Evolutionary conservation across 2,888 invertebrate genomes (phyloP).

Genomic region (Epistrophe grossulariae): DNA sequence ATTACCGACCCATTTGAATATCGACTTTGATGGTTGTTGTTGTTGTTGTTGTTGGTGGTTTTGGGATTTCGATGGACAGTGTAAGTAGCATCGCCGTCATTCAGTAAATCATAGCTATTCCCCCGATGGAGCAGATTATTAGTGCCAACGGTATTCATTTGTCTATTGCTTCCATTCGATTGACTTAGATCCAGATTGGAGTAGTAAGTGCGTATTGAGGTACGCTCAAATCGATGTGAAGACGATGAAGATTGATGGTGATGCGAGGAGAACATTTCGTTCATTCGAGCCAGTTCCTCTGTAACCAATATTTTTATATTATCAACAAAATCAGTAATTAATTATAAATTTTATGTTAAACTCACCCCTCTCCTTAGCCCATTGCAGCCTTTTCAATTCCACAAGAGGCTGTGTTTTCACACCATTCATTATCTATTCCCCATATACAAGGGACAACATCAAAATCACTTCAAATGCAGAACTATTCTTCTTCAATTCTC

Average conservation of each 20-base stretch:
- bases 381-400: constrained; percentile 95
- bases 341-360: constrained; percentile 5
- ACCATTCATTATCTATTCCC: constrained; percentile 69
- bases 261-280: constrained; percentile 89
- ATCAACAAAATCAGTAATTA: background rate
- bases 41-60: constrained; percentile 20
- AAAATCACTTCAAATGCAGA: constrained; percentile 11
- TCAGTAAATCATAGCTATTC: constrained; percentile 79
- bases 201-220: constrained; percentile 83
- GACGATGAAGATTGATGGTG: constrained; percentile 83
- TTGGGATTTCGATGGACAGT: constrained; percentile 58
- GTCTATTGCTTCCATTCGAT: constrained; percentile 76
- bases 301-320: constrained; percentile 60
- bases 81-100: constrained; percentile 72
- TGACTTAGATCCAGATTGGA: constrained; percentile 83
- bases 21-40: constrained; percentile 53
- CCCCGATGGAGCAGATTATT: constrained; percentile 76
- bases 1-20: constrained; percentile 49
- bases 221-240: constrained; percentile 83
- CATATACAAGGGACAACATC: constrained; percentile 48
- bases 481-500: background rate
- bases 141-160: constrained; percentile 42
- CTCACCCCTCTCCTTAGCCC: constrained; percentile 96
- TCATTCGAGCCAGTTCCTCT: constrained; percentile 93
- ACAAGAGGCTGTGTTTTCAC: constrained; percentile 86